These are phyloP conservation scores for Toxotes chatareus DNA, from an alignment of 2,113 vertebrate genomes.

Conservation along the genomic window DNA sequence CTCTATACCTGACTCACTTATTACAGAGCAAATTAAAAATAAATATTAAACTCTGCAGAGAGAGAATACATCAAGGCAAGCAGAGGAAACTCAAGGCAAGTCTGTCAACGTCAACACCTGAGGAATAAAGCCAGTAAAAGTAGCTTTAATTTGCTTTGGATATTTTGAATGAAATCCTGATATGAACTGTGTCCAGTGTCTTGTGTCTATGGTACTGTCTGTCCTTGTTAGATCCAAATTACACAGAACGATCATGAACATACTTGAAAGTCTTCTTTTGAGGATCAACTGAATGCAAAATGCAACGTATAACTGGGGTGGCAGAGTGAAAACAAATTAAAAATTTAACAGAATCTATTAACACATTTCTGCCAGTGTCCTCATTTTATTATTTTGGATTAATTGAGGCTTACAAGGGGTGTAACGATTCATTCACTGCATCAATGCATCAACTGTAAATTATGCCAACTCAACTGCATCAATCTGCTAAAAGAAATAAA, in stretches of 20 bases:
- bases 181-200: neutral
- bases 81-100: neutral
- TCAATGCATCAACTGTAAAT: slow-evolving; percentile 15
- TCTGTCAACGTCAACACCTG: slow-evolving; percentile 21
- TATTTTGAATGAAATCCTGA: neutral
- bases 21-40: slow-evolving; percentile 1
- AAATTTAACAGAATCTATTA: slow-evolving; percentile 43
- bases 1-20: slow-evolving; percentile 4
- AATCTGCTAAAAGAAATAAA: slow-evolving; percentile 38
- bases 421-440: slow-evolving; percentile 21
- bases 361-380: slow-evolving; percentile 40
- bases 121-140: slow-evolving; percentile 19
- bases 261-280: slow-evolving; percentile 15
- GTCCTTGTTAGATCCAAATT: slow-evolving; percentile 22
- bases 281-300: slow-evolving; percentile 27
- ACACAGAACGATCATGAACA: neutral
- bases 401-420: slow-evolving; percentile 38
- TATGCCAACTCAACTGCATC: slow-evolving; percentile 23
- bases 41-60: slow-evolving; percentile 13
- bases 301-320: slow-evolving; percentile 10
- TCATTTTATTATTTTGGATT: slow-evolving; percentile 33
- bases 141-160: slow-evolving; percentile 12
- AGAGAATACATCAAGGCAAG: neutral
- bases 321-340: slow-evolving; percentile 43
- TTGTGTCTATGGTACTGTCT: neutral